Evolutionary conservation across 37 sponge, comb jelly and placozoan species (phyloP), one percentile per base, ranked within the genome.

Genomic region (Mnemiopsis leidyi): DNA sequence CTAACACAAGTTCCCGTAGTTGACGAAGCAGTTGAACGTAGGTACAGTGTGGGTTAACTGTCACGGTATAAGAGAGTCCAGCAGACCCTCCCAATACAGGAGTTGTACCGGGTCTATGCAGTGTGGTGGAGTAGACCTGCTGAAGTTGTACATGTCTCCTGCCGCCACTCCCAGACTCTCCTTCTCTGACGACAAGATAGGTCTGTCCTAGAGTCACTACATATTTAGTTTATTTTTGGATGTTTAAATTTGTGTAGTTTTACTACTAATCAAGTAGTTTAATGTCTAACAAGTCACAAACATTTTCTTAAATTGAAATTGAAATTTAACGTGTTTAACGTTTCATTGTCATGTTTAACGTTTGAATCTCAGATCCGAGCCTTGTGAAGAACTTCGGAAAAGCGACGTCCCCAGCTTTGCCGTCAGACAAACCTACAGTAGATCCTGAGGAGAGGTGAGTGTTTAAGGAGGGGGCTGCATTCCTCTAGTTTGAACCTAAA

Each of bases 21-120:
- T 69, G 29, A 69, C 29, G 28, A 69, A 25, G 28, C 73, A 69
- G 29, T 25, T 69, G 73, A 69, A 69, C 73, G 73, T 69, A n/a
- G 73, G 73, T 5, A 69, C 73, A 25, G 73, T 69, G n/a, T 69
- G 73, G 73, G 73, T 69, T 2, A 69, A 69, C 73, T 69, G 73
- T 69, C 73, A 69, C 73, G 73, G 73, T 23, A 69, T 69, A 5
- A 69, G 73, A 69, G 73, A 69, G 21, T 28, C 73, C n/a, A n/a
- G 23, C 73, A 21, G 73, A 20, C 28, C 29, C n/a, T 69, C 73
- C n/a, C 73, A 69, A 25, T 69, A 69, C 73, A 21, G 73, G 29
- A 69, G n/a, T 25, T 69, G 73, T 25, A 69, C 73, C 2, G 73
- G 73, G 73, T 25, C 28, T 23, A 25, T 69, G n/a, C 73, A 69